A percentile compares a stretch with the other conserved stretches of the same genome.
These are phyloP conservation scores for Conchocele bisecta DNA, from an alignment of 2,888 invertebrate genomes.

Conservation along the genomic window DNA sequence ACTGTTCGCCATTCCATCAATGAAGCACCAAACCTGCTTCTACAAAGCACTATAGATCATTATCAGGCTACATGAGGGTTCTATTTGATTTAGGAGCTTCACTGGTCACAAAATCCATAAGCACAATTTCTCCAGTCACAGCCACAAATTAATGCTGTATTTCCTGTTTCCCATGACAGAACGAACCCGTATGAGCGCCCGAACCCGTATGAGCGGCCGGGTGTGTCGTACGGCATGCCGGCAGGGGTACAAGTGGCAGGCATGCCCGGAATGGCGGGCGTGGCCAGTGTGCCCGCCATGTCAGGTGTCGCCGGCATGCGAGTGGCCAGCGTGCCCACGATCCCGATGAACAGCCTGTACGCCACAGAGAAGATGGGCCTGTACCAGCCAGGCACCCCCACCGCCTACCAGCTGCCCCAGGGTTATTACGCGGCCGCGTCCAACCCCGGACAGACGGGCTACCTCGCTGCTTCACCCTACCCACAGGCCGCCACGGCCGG, in stretches of 20 bases:
- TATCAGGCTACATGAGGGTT: too few species aligned
- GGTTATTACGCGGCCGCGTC: slow-evolving; percentile 33
- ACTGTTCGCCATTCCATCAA: too few species aligned
- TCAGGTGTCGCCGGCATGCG: slow-evolving; percentile 24
- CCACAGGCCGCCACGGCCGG: too few species aligned
- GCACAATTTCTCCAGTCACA: too few species aligned
- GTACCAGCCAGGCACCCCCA: slow-evolving; percentile 37
- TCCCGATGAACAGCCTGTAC: slow-evolving; percentile 44
- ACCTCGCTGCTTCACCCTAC: slow-evolving; percentile 26
- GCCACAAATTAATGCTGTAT: too few species aligned
- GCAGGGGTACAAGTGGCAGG: slow-evolving; percentile 34
- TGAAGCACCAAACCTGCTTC: too few species aligned
- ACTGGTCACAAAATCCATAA: too few species aligned
- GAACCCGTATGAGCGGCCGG: too few species aligned
- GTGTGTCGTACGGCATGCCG: slow-evolving; percentile 30
- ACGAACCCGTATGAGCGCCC: too few species aligned
- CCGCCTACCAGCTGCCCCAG: slow-evolving; percentile 35
- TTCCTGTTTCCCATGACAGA: neutral
- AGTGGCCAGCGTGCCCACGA: slow-evolving; percentile 35
- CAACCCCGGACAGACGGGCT: slow-evolving; percentile 28
- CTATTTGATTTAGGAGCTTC: too few species aligned
- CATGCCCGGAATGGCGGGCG: slow-evolving; percentile 39
- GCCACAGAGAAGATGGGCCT: slow-evolving; percentile 37
- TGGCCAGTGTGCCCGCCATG: slow-evolving; percentile 46
- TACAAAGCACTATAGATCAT: too few species aligned